A percentile compares a stretch with the other conserved stretches of the same genome.
Conservation (phyloP, 1,140 invertebrate species). For the Dufourea novaeangliae region DNA sequence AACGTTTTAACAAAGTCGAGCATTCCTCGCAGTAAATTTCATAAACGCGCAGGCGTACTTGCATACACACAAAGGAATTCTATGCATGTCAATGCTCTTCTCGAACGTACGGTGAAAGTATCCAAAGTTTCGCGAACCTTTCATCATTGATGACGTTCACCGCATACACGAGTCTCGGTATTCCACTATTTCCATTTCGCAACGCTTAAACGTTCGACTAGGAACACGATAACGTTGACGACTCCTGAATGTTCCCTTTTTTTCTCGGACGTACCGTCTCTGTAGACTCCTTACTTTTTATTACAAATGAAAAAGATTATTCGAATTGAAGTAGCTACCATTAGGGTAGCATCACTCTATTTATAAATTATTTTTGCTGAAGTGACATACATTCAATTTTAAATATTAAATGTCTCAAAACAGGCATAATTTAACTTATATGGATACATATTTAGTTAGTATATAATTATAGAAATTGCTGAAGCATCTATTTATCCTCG, state of each 20-base stretch:
- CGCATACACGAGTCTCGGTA: not conserved
- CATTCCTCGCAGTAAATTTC: constrained; percentile 31
- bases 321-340: no score
- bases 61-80: constrained; percentile 36
- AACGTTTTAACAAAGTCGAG: constrained; percentile 37
- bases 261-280: not conserved
- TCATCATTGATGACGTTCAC: constrained; percentile 27
- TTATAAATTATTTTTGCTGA: no score
- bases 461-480: no score
- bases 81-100: constrained; percentile 39
- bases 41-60: constrained; percentile 17
- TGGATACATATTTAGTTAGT: no score
- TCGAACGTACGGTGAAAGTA: constrained; percentile 49
- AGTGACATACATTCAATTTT: no score
- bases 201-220: not conserved
- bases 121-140: constrained; percentile 49
- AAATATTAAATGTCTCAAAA: no score
- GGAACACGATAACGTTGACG: not conserved
- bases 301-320: no score
- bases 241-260: not conserved
- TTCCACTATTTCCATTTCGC: constrained; percentile 1
- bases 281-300: not conserved
- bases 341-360: no score
- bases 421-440: no score
- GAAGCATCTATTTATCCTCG: no score